Percentiles rank a stretch among this genome's conserved stretches.
Evolutionary conservation across 2,113 vertebrate species (phyloP).

Genomic region (Pseudopipra pipra): DNA sequence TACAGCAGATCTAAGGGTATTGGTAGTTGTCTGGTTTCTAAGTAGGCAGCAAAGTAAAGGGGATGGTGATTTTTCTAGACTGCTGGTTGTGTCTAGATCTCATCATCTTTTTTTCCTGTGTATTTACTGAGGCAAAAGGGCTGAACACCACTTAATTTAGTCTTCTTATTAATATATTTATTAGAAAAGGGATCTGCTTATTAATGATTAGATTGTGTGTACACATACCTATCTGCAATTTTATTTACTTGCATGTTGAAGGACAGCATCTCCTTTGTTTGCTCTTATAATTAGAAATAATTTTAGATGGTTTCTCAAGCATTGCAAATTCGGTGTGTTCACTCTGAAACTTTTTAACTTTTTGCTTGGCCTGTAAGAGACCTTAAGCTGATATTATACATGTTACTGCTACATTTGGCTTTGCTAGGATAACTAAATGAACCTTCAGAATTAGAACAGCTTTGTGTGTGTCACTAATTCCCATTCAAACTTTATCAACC

Average conservation of each 20-base stretch:
- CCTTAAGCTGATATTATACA: neutral
- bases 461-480: slow-evolving; percentile 18
- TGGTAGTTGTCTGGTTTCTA: neutral
- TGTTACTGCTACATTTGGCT: neutral
- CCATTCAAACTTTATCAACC: slow-evolving; percentile 66
- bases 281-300: neutral
- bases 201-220: neutral
- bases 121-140: neutral
- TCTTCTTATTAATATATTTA: neutral
- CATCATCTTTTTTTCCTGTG: neutral
- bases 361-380: slow-evolving; percentile 13
- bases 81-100: neutral
- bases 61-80: neutral
- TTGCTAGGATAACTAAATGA: neutral
- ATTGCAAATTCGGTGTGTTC: slow-evolving; percentile 7
- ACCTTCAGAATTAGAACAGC: neutral
- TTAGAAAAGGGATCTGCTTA: neutral
- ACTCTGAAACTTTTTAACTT: neutral
- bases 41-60: neutral
- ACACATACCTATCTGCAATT: neutral
- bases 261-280: neutral
- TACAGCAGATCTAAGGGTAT: neutral
- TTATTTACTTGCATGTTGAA: slow-evolving; percentile 30
- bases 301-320: neutral
- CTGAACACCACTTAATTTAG: neutral